Evolutionary conservation across 2,113 vertebrate genomes (phyloP).

Genomic region (Sinocyclocheilus anophthalmus): DNA sequence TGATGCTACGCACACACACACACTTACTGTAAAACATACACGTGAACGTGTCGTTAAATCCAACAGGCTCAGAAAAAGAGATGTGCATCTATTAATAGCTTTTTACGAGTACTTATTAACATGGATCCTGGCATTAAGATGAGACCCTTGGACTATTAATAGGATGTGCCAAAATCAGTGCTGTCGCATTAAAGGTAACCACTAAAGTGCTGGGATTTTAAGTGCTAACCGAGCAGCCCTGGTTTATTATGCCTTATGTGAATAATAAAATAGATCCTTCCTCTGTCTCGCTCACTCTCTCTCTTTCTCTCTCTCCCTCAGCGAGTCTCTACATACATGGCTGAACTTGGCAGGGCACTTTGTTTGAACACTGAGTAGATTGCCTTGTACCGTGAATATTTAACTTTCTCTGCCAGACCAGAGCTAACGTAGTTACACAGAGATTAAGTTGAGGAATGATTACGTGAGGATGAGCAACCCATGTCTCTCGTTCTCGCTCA

Average conservation of each 20-base stretch:
- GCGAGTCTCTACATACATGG: constrained; percentile 65
- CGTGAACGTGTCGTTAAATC: constrained; percentile 33
- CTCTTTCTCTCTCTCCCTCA: constrained; percentile 35
- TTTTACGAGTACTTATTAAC: constrained; percentile 67
- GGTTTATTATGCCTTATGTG: constrained; percentile 81
- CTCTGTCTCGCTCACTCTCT: constrained; percentile 17
- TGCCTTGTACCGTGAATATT: constrained; percentile 74
- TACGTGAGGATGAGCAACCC: constrained; percentile 58
- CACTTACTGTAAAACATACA: constrained; percentile 16
- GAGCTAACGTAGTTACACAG: constrained; percentile 58
- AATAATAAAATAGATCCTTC: constrained; percentile 74
- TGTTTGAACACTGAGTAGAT: constrained; percentile 75
- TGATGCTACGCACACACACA: constrained; percentile 24
- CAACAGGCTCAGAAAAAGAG: constrained; percentile 15
- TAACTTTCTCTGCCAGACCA: constrained; percentile 67
- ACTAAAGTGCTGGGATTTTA: constrained; percentile 72
- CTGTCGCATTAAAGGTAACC: constrained; percentile 74
- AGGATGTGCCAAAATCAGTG: constrained; percentile 76
- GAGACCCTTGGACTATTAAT: constrained; percentile 75
- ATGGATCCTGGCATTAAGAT: constrained; percentile 63
- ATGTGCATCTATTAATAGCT: constrained; percentile 74
- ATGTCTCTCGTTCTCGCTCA: constrained; percentile 37
- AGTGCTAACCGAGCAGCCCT: constrained; percentile 73
- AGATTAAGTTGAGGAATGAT: constrained; percentile 66
- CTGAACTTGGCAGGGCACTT: constrained; percentile 72